These are phyloP conservation scores for Amphipyra berbera DNA, from an alignment of 2,888 invertebrate species.

Conservation along the genomic window DNA sequence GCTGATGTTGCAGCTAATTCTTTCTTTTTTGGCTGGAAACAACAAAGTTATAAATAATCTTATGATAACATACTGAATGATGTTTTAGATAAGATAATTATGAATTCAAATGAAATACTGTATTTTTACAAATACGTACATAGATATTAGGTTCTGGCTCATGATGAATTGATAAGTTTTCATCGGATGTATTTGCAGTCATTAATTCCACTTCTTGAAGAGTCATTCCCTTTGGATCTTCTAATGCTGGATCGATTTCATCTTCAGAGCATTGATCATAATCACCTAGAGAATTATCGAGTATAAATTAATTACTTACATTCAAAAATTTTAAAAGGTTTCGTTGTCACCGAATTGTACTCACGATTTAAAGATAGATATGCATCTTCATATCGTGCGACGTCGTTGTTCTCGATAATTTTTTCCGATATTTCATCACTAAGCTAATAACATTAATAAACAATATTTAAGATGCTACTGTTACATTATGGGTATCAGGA, in stretches of 20 bases:
- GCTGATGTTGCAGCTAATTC: constrained; percentile 66
- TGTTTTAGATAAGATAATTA: too few relatives aligned
- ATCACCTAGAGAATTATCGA: constrained; percentile 69
- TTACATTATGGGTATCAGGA: not conserved
- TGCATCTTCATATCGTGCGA: constrained; percentile 71
- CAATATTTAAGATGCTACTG: not conserved
- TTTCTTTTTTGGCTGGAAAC: constrained; percentile 53
- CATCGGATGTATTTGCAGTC: constrained; percentile 69
- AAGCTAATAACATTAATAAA: constrained; percentile 26
- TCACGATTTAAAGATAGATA: constrained; percentile 80
- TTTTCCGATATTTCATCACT: constrained; percentile 38
- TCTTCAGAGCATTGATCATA: constrained; percentile 83
- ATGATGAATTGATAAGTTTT: constrained; percentile 48
- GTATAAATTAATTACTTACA: not conserved
- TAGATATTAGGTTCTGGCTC: constrained; percentile 32
- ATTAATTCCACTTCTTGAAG: constrained; percentile 81
- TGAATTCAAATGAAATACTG: too few relatives aligned
- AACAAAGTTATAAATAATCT: too few relatives aligned
- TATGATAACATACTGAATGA: too few relatives aligned
- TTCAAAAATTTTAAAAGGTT: not conserved
- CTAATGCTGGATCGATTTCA: constrained; percentile 72
- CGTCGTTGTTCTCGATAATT: constrained; percentile 56
- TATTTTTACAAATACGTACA: constrained; percentile 40
- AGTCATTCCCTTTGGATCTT: constrained; percentile 77
- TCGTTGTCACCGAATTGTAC: constrained; percentile 44